A percentile compares a stretch with the other conserved stretches of the same genome.
Conservation (phyloP, 2,888 invertebrate genomes). For the Imbricaverruca yamaguchii region DNA sequence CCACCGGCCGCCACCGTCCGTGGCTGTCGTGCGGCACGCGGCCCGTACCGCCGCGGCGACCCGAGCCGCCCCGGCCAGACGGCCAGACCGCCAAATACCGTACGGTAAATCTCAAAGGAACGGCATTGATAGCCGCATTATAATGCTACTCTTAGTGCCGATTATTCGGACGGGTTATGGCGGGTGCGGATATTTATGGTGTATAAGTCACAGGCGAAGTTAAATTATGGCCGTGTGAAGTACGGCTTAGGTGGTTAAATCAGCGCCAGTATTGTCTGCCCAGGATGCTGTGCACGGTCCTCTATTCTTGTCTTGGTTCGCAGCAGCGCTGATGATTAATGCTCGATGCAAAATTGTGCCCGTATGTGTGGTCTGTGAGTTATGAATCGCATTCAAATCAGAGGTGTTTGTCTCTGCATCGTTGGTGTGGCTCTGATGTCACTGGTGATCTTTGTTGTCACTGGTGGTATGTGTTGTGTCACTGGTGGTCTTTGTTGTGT, state of each 20-base stretch:
- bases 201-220: not conserved
- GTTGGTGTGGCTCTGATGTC: no score
- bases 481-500: no score
- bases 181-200: conserved; percentile 2
- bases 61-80: conserved; percentile 37
- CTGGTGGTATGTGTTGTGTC: no score
- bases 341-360: conserved; percentile 1
- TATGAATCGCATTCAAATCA: conserved; percentile 2
- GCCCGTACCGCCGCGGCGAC: conserved; percentile 41
- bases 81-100: no score
- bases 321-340: not conserved
- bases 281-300: not conserved
- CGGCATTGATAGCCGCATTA: conserved; percentile 31
- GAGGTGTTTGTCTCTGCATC: conserved; percentile 4
- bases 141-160: conserved; percentile 10
- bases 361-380: conserved; percentile 4
- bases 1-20: no score
- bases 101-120: not conserved
- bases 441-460: no score
- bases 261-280: not conserved
- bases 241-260: not conserved
- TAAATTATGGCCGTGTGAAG: not conserved
- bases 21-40: conserved; percentile 51
- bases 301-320: not conserved
- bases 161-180: conserved; percentile 6